Conservation (phyloP, 2,113 vertebrate species). For the Panthera uncia region DNA sequence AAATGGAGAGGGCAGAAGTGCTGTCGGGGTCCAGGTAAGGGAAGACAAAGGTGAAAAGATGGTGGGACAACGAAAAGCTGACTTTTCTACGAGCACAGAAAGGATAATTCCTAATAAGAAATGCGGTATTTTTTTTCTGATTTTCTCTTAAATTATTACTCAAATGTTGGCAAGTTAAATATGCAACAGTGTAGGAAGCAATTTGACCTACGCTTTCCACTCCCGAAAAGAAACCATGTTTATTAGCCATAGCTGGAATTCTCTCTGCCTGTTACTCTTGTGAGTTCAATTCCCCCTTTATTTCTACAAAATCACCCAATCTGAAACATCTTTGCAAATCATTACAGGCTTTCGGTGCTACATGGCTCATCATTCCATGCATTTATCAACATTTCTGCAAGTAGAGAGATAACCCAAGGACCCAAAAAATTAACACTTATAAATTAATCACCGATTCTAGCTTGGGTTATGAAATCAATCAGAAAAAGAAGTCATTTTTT, state of each 20-base stretch:
- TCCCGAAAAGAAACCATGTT: neutral
- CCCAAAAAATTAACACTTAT: slow-evolving; percentile 44
- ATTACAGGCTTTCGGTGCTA: neutral
- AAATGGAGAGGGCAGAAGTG: neutral
- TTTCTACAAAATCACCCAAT: slow-evolving; percentile 42
- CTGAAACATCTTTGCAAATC: slow-evolving; percentile 51
- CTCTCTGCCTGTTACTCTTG: neutral
- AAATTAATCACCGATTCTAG: slow-evolving; percentile 54
- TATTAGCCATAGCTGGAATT: neutral
- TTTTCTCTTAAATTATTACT: neutral
- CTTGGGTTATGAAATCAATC: slow-evolving; percentile 53
- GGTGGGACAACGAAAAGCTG: neutral
- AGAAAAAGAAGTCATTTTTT: slow-evolving; percentile 30
- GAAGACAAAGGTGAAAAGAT: neutral
- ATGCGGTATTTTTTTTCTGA: neutral
- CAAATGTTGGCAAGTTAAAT: neutral
- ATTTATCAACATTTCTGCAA: slow-evolving; percentile 57
- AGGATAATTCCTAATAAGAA: neutral
- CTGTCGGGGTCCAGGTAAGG: neutral
- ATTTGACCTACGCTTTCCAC: neutral
- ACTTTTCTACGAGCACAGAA: neutral
- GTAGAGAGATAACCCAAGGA: slow-evolving; percentile 40
- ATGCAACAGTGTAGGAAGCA: neutral
- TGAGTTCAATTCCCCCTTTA: neutral
- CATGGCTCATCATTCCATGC: neutral